Evolutionary conservation across 2,797 vertebrate genomes (phyloP), one percentile per base, ranked within the genome.

Genomic region (Echiichthys vipera): DNA sequence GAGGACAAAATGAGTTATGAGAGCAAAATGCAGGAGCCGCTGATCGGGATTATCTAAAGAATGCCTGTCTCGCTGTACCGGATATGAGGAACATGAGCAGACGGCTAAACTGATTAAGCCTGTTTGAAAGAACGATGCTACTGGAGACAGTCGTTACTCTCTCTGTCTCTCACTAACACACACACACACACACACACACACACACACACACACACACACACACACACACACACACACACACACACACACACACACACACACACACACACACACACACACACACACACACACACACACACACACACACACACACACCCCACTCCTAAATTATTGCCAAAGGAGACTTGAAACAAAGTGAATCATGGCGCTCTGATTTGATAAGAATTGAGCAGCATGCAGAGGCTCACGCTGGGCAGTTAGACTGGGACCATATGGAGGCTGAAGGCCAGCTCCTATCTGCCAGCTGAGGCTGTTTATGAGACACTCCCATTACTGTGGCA

Each of bases 401-500:
- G 42, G 56, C 47, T 80, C 81, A 77, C 8, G 61, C 84, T 75
- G 85, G 77, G 75, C 84, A 36, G 64, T 71, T 64, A 63, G 77
- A 91, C 40, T 36, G 73, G 63, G 42, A 85, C 45, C 84, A 87
- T 90, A 90, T 85, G 90, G 85, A 78, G 68, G 76, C 77, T 40
- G 64, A 56, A 43, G 73, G 79, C 71, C 63, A 49, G 65, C 47
- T 68, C 55, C 58, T 62, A 58, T 87, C 65, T 87, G 79, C 84
- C 90, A 90, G 84, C 84, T 91, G 88, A 85, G 86, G 73, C 89
- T 82, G 71, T 81, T 86, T 51, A 65, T 69, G 56, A 72, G 64
- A 66, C 56, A 15, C 77, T 61, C 18, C 59, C 45, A 20, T 13
- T 34, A n/a, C 67, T 53, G 42, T 12, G 15, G 57, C 90, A 89